These are phyloP conservation scores for Leptodactylus fuscus DNA, from an alignment of 2,113 vertebrate species.

Conservation along the genomic window DNA sequence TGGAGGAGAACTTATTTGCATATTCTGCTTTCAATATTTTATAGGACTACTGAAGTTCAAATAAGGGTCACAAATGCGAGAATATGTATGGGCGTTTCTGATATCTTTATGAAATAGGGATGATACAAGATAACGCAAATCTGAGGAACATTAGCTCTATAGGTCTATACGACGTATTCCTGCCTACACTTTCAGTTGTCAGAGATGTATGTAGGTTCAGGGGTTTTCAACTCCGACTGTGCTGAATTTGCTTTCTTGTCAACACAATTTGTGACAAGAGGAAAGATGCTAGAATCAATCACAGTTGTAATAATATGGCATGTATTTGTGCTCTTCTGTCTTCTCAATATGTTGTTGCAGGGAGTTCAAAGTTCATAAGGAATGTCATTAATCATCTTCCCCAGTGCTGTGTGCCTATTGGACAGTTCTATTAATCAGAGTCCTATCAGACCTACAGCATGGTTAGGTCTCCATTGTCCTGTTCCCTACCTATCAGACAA, in stretches of 20 bases:
- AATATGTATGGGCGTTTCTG: not conserved
- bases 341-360: not conserved
- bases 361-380: slow-evolving; percentile 65
- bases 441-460: slow-evolving; percentile 77
- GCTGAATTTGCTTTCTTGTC: slow-evolving; percentile 58
- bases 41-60: no score
- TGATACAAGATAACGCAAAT: not conserved
- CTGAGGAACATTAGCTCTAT: not conserved
- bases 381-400: slow-evolving; percentile 83
- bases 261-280: slow-evolving; percentile 58
- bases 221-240: slow-evolving; percentile 39
- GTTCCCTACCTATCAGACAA: slow-evolving; percentile 79
- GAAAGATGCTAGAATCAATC: slow-evolving; percentile 56
- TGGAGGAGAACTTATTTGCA: no score
- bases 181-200: slow-evolving; percentile 36
- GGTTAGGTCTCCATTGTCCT: slow-evolving; percentile 80
- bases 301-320: slow-evolving; percentile 58
- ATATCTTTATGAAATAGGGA: not conserved
- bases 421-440: slow-evolving; percentile 84
- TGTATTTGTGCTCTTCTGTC: slow-evolving; percentile 54
- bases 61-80: no score
- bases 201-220: slow-evolving; percentile 47
- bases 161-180: not conserved
- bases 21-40: no score
- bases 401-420: slow-evolving; percentile 68